phyloP scores from a whole-genome alignment of 2,113 vertebrate genomes.

The Alexandromys fortis region DNA sequence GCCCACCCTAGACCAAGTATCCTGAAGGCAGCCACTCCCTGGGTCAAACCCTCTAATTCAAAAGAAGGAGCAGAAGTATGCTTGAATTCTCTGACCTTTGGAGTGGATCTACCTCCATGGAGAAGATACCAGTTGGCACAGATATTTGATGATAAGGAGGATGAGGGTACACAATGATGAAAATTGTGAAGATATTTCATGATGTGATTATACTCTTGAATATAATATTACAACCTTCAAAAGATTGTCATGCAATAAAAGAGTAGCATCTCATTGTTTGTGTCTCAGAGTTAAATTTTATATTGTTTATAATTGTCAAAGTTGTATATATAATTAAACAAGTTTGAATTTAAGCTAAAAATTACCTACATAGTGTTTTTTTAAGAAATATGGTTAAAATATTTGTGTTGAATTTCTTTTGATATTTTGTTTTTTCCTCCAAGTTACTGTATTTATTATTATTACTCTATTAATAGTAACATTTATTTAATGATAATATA shows the following conservation, averaged over 20 bases:
- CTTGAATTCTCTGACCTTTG: no score
- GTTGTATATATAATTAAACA: not conserved
- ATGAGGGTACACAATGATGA: no score
- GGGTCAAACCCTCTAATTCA: no score
- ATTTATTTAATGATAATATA: not conserved
- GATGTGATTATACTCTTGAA: not conserved
- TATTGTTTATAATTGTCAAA: not conserved
- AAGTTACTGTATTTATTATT: not conserved
- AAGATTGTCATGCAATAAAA: not conserved
- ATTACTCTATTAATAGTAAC: not conserved
- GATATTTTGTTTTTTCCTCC: not conserved
- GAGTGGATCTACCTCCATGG: no score
- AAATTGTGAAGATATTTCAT: not conserved
- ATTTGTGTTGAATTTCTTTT: not conserved
- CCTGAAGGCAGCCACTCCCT: no score
- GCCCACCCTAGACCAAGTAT: no score
- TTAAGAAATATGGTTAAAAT: not conserved
- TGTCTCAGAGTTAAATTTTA: not conserved
- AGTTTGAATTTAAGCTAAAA: not conserved
- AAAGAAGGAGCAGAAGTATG: no score
- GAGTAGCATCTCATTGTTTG: not conserved
- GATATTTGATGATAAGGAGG: not conserved
- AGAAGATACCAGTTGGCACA: not conserved
- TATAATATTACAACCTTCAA: not conserved
- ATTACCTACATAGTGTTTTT: not conserved